These are phyloP conservation scores for Carcinoscorpius rotundicauda DNA, from an alignment of 1,140 invertebrate genomes.

Conservation along the genomic window DNA sequence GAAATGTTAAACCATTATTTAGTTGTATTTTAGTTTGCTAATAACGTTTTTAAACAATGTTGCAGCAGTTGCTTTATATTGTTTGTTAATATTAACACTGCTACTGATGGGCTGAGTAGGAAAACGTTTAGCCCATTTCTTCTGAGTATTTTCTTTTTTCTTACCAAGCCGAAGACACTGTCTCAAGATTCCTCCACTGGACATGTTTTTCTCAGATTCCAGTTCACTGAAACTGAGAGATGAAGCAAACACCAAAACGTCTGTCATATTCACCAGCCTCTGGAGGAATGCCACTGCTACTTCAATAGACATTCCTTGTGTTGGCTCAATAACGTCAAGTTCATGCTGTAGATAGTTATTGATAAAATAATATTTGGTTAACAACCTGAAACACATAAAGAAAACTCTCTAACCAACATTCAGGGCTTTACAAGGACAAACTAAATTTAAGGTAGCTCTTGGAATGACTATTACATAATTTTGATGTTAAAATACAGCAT, in stretches of 20 bases:
- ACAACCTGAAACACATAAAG: too few relatives aligned
- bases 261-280: conserved; percentile 93
- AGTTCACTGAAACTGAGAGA: conserved; percentile 94
- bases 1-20: not conserved
- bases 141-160: not conserved
- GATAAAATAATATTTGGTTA: not conserved
- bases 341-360: conserved; percentile 60
- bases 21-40: conserved; percentile 8
- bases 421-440: too few relatives aligned
- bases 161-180: conserved; percentile 88
- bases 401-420: too few relatives aligned
- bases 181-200: conserved; percentile 91
- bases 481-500: too few relatives aligned
- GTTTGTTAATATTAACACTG: too few relatives aligned
- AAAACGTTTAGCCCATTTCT: too few relatives aligned
- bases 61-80: not conserved
- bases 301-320: conserved; percentile 95
- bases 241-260: conserved; percentile 95
- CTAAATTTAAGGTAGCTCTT: too few relatives aligned
- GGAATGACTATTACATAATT: too few relatives aligned
- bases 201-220: conserved; percentile 99
- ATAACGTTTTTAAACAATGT: conserved; percentile 6
- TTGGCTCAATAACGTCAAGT: conserved; percentile 94
- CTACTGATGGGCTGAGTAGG: too few relatives aligned
- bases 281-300: conserved; percentile 86